phyloP scores from a whole-genome alignment of 2,113 vertebrate genomes.

The Dasyprocta punctata region DNA sequence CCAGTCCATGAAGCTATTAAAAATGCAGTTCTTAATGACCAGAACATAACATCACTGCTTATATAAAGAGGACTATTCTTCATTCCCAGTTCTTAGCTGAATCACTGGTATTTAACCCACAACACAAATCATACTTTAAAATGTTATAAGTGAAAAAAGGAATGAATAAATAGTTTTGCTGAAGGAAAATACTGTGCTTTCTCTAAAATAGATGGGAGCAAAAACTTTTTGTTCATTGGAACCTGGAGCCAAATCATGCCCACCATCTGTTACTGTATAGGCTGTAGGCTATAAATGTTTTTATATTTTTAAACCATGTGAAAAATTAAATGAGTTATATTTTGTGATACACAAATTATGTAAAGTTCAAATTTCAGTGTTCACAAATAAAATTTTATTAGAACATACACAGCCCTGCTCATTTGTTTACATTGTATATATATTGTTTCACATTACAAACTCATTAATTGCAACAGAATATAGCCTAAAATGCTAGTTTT shows the following conservation, averaged over 20 bases:
- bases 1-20: conserved; percentile 27
- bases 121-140: conserved; percentile 65
- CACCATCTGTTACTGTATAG: neutral
- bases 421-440: neutral
- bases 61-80: conserved; percentile 62
- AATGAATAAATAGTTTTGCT: conserved; percentile 36
- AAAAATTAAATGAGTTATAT: neutral
- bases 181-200: conserved; percentile 38
- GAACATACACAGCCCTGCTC: neutral
- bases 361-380: neutral
- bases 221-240: neutral
- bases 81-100: conserved; percentile 36
- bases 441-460: neutral
- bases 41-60: conserved; percentile 42
- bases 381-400: neutral
- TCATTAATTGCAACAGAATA: neutral
- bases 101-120: conserved; percentile 50
- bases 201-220: neutral
- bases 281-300: neutral
- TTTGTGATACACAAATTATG: neutral
- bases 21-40: conserved; percentile 51
- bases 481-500: neutral
- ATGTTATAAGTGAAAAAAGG: neutral
- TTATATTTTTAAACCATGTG: neutral
- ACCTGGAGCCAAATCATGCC: neutral